These are phyloP conservation scores for Drosophila pachea DNA, from an alignment of 1,140 invertebrate genomes.

Conservation along the genomic window DNA sequence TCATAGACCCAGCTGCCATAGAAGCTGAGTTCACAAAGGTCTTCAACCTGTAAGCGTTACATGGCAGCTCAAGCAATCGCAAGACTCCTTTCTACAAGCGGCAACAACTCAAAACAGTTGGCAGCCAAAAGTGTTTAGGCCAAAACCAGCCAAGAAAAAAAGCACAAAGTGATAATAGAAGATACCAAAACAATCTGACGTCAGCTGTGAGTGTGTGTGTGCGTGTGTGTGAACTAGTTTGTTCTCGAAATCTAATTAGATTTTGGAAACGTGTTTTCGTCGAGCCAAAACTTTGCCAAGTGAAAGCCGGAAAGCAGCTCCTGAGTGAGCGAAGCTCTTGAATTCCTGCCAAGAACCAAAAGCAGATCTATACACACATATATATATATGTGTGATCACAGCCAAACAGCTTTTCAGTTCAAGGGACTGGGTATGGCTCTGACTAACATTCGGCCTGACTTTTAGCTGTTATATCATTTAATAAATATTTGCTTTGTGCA, in stretches of 20 bases:
- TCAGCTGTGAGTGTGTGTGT: conserved; percentile 14
- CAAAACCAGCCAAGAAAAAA: conserved; percentile 17
- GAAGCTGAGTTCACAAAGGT: background rate
- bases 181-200: conserved; percentile 37
- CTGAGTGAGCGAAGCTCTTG: conserved; percentile 19
- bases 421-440: conserved; percentile 20
- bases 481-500: conserved; percentile 63
- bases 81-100: background rate
- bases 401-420: conserved; percentile 3
- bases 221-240: conserved; percentile 66
- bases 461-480: conserved; percentile 46
- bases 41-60: background rate
- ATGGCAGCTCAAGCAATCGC: too few relatives aligned
- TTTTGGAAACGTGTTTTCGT: conserved; percentile 60
- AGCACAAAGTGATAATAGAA: conserved; percentile 37
- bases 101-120: conserved; percentile 9
- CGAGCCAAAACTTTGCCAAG: conserved; percentile 25
- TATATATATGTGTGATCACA: too few relatives aligned
- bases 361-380: too few relatives aligned
- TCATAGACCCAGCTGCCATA: background rate
- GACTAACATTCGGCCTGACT: conserved; percentile 35
- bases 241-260: conserved; percentile 70
- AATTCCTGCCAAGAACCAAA: conserved; percentile 37
- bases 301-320: conserved; percentile 58
- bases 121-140: conserved; percentile 28